Evolutionary conservation across 2,888 invertebrate genomes (phyloP).

Genomic region (Drosophila longiperda): DNA sequence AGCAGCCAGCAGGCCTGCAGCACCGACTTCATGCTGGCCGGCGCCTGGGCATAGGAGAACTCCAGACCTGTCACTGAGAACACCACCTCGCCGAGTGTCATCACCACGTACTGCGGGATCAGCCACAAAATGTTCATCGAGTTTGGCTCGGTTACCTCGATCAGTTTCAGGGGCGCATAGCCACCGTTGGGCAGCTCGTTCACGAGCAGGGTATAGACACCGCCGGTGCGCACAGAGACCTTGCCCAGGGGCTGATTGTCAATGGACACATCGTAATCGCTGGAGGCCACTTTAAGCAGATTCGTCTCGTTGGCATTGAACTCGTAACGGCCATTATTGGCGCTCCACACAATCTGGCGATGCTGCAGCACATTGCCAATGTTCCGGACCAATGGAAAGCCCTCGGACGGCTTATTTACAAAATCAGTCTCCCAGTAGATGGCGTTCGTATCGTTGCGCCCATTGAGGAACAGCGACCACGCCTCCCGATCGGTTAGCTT

Average conservation of each 20-base stretch:
- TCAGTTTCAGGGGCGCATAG: constrained; percentile 18
- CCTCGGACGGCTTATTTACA: constrained; percentile 81
- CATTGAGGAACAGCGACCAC: constrained; percentile 75
- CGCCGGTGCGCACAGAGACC: constrained; percentile 78
- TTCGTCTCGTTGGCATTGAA: constrained; percentile 54
- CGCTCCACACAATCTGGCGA: constrained; percentile 65
- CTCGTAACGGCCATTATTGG: constrained; percentile 53
- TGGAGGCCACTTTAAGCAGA: constrained; percentile 61
- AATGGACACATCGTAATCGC: constrained; percentile 64
- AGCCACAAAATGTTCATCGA: constrained; percentile 87
- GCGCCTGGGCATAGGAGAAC: constrained; percentile 90
- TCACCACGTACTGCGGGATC: constrained; percentile 89
- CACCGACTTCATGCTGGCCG: constrained; percentile 95
- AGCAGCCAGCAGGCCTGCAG: constrained; percentile 96
- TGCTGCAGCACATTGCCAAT: constrained; percentile 67
- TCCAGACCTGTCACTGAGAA: constrained; percentile 90
- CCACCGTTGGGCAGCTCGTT: constrained; percentile 17
- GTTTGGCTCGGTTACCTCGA: constrained; percentile 84
- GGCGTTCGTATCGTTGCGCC: constrained; percentile 18
- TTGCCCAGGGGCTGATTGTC: constrained; percentile 31
- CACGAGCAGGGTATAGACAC: constrained; percentile 83
- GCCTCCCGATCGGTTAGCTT: constrained; percentile 58
- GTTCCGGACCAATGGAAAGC: constrained; percentile 75
- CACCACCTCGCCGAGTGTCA: constrained; percentile 88
- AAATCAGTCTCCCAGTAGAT: constrained; percentile 60